Evolutionary conservation across 2,888 invertebrate genomes (phyloP).

Genomic region (Hofmannophila pseudospretella): DNA sequence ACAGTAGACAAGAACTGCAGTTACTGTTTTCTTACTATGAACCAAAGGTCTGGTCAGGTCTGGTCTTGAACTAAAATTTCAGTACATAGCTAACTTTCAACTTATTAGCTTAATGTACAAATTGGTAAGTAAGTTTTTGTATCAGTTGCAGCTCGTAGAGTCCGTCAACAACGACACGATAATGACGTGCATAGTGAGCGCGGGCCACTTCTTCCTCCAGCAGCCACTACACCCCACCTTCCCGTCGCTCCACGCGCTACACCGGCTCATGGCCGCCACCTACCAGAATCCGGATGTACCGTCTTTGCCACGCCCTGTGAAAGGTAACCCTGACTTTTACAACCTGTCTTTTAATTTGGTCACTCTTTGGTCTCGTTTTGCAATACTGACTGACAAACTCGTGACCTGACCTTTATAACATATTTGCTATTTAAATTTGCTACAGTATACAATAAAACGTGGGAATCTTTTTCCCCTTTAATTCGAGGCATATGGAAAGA

Average conservation of each 20-base stretch:
- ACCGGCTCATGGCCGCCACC: constrained; percentile 87
- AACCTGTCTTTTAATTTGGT: constrained; percentile 10
- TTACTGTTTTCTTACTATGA: too few species aligned
- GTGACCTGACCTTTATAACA: background rate
- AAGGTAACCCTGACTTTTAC: constrained; percentile 71
- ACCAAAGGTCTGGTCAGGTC: too few species aligned
- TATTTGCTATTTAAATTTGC: constrained; percentile 32
- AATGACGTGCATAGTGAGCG: constrained; percentile 90
- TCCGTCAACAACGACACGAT: constrained; percentile 95
- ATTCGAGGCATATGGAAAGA: too few species aligned
- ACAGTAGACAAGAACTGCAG: too few species aligned
- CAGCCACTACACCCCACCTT: constrained; percentile 97
- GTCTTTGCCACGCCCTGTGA: constrained; percentile 86
- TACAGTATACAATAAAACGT: too few species aligned
- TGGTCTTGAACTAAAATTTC: too few species aligned
- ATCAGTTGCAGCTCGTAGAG: constrained; percentile 87
- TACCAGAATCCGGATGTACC: constrained; percentile 90
- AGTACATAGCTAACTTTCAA: too few species aligned
- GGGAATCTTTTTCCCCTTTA: too few species aligned
- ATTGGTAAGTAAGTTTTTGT: constrained; percentile 14
- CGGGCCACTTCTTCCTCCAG: constrained; percentile 95
- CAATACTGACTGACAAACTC: too few species aligned
- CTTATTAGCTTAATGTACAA: too few species aligned
- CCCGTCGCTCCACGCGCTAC: constrained; percentile 88
- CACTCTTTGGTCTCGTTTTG: constrained; percentile 3